A percentile compares a stretch with the other conserved stretches of the same genome.
Evolutionary conservation across 2,888 invertebrate genomes (phyloP).

Genomic region (Athalia circularis): DNA sequence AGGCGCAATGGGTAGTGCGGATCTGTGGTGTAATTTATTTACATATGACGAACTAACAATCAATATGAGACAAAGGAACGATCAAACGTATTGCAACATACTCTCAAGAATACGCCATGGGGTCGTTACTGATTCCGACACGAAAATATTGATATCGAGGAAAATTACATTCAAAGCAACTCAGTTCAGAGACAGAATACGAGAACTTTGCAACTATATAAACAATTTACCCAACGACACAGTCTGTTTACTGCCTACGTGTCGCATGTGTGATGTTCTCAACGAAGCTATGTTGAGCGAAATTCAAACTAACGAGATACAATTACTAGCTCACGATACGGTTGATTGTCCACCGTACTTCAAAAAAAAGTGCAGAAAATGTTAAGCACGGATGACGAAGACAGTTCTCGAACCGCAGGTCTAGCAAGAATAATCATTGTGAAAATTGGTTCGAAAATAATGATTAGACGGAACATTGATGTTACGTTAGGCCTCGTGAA

Average conservation of each 20-base stretch:
- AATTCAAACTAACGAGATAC: conserved; percentile 51
- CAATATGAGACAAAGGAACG: conserved; percentile 60
- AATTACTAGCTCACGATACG: conserved; percentile 52
- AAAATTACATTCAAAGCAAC: conserved; percentile 18
- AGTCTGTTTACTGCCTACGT: conserved; percentile 53
- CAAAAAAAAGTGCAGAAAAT: conserved; percentile 46
- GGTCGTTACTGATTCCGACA: conserved; percentile 38
- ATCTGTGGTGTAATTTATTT: conserved; percentile 57
- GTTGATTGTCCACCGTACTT: conserved; percentile 51
- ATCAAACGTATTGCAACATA: conserved; percentile 55
- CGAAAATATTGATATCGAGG: conserved; percentile 30
- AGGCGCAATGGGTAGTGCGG: too few species aligned
- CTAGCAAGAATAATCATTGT: conserved; percentile 55
- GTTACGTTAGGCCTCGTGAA: conserved; percentile 55
- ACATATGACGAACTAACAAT: conserved; percentile 51
- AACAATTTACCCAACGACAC: too few species aligned
- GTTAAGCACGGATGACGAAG: conserved; percentile 10
- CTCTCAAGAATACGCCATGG: conserved; percentile 48
- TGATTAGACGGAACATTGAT: too few species aligned
- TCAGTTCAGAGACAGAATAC: too few species aligned
- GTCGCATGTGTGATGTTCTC: conserved; percentile 8
- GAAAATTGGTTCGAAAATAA: conserved; percentile 50
- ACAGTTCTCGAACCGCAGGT: conserved; percentile 54
- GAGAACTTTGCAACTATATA: too few species aligned
- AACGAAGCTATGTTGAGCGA: conserved; percentile 52